Percentiles rank a stretch among this genome's conserved stretches.
Evolutionary conservation across 2,113 vertebrate species (phyloP).

Genomic region (Chroicocephalus ridibundus): DNA sequence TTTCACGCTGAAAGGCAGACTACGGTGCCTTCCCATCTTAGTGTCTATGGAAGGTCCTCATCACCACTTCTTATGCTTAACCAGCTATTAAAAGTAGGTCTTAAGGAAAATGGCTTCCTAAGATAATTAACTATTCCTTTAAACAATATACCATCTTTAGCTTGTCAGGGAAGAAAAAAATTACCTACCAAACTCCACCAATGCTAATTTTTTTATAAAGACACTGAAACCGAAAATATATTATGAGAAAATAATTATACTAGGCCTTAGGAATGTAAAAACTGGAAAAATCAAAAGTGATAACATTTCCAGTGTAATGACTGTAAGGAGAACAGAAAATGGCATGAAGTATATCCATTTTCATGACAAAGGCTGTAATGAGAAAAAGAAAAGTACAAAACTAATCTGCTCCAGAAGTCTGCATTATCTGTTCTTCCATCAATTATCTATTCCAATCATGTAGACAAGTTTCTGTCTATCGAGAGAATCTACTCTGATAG

Average conservation of each 20-base stretch:
- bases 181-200: conserved; percentile 30
- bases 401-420: conserved; percentile 46
- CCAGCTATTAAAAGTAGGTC: neutral
- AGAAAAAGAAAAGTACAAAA: conserved; percentile 50
- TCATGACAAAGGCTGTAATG: conserved; percentile 50
- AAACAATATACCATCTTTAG: conserved; percentile 15
- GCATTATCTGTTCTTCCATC: neutral
- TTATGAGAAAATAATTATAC: conserved; percentile 46
- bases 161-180: conserved; percentile 24
- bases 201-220: conserved; percentile 11
- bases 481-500: conserved; percentile 22
- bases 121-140: neutral
- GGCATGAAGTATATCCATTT: conserved; percentile 39
- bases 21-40: neutral
- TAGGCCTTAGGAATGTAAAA: conserved; percentile 43
- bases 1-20: neutral
- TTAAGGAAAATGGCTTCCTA: neutral
- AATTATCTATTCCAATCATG: conserved; percentile 50
- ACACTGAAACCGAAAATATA: conserved; percentile 1
- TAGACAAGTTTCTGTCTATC: conserved; percentile 28
- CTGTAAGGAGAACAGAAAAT: conserved; percentile 51
- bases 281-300: conserved; percentile 43
- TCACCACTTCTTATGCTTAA: neutral
- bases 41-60: rapidly evolving
- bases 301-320: conserved; percentile 52